A percentile compares a stretch with the other conserved stretches of the same genome.
Conservation (phyloP, 2,113 vertebrate genomes). For the Rissa tridactyla region DNA sequence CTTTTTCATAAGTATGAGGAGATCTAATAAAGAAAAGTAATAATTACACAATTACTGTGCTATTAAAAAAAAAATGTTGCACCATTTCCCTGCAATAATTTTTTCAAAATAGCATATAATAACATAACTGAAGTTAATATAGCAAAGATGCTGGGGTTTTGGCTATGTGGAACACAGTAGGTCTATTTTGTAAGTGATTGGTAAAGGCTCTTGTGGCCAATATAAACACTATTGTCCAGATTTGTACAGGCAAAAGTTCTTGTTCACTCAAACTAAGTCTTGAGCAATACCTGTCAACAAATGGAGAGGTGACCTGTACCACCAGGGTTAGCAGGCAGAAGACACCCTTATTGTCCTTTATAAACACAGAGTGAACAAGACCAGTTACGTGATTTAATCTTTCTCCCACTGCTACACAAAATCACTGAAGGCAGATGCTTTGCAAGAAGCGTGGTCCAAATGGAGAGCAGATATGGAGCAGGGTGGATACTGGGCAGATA, state of each 20-base stretch:
- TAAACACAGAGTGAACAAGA: neutral
- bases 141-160: neutral
- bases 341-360: neutral
- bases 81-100: neutral
- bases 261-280: neutral
- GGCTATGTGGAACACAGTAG: neutral
- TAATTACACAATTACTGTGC: neutral
- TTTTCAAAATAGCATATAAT: neutral
- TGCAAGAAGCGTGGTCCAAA: neutral
- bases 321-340: neutral
- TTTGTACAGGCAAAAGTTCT: neutral
- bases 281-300: neutral
- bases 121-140: constrained; percentile 16
- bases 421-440: neutral
- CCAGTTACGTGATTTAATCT: neutral
- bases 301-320: neutral
- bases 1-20: neutral
- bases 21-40: neutral
- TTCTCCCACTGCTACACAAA: neutral
- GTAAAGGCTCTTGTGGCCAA: neutral
- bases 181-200: neutral
- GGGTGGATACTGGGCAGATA: no score
- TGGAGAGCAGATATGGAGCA: neutral
- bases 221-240: neutral
- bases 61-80: neutral